Evolutionary conservation across 64 coral and sea anemone genomes (phyloP).

Genomic region (Anthopleura sola): DNA sequence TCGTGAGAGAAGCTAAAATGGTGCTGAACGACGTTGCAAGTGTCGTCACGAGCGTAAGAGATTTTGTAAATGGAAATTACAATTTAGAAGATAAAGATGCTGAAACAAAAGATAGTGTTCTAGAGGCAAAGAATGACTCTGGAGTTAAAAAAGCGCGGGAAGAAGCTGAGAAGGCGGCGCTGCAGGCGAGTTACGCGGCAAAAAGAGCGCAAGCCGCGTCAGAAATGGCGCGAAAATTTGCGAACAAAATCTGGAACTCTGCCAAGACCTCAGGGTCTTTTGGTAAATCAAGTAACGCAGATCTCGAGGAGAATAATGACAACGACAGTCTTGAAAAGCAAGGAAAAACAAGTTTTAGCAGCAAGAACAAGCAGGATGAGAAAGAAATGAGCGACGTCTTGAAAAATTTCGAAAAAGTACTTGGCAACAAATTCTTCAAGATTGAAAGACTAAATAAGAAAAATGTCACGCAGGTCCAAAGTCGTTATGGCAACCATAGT

Average conservation of each 20-base stretch:
- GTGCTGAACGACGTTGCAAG: conserved; percentile 49
- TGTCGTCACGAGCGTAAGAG: conserved; percentile 54
- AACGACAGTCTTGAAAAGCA: background rate
- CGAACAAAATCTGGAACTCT: background rate
- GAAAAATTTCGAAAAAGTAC: background rate
- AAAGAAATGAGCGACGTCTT: background rate
- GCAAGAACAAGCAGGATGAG: too few relatives aligned
- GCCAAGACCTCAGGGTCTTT: background rate
- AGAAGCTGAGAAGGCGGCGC: conserved; percentile 31
- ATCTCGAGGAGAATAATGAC: background rate
- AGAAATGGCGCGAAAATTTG: conserved; percentile 9
- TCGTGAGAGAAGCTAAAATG: conserved; percentile 67
- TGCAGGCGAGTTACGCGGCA: conserved; percentile 16
- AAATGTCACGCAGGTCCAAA: background rate
- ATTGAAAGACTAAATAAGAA: background rate
- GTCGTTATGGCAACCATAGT: background rate
- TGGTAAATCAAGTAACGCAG: background rate
- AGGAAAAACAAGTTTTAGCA: too few relatives aligned
- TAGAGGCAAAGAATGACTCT: background rate
- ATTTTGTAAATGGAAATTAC: conserved; percentile 43
- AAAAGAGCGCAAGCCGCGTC: conserved; percentile 20
- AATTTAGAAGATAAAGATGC: background rate
- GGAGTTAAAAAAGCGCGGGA: conserved; percentile 22
- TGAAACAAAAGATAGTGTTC: background rate
- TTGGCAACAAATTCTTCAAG: background rate